These are phyloP conservation scores for Pasiphila rectangulata DNA, from an alignment of 2,888 invertebrate genomes.

Conservation along the genomic window DNA sequence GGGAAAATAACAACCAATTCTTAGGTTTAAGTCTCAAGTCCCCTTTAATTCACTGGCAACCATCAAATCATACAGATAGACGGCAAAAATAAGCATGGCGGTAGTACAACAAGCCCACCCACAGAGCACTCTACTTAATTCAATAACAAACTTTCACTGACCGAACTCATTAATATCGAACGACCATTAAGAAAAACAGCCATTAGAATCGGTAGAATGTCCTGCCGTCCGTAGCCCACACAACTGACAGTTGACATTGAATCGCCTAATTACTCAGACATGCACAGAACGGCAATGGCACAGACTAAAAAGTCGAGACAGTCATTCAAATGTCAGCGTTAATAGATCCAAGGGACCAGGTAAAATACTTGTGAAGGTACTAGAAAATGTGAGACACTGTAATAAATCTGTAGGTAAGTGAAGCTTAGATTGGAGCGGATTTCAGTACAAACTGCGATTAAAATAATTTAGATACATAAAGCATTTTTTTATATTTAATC, in stretches of 20 bases:
- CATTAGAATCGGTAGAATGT: conserved; percentile 38
- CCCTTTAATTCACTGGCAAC: no score
- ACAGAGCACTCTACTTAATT: conserved; percentile 14
- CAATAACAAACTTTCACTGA: conserved; percentile 19
- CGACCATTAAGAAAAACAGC: conserved; percentile 12
- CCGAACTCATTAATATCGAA: conserved; percentile 28
- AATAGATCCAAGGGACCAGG: conserved; percentile 26
- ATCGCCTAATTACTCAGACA: conserved; percentile 60
- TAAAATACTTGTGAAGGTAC: neutral
- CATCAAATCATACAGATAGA: no score
- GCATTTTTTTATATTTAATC: no score
- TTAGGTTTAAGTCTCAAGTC: no score
- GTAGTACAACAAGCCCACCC: neutral
- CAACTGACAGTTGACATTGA: conserved; percentile 59
- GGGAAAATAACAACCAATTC: no score
- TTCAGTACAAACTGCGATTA: no score
- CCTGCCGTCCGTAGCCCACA: conserved; percentile 44
- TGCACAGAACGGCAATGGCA: conserved; percentile 42
- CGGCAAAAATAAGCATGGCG: no score
- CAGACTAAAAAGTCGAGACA: conserved; percentile 13
- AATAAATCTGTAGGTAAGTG: neutral
- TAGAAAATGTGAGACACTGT: no score
- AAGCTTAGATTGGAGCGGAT: no score
- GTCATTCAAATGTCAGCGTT: conserved; percentile 62
- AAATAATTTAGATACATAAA: no score